Percentiles rank a stretch among this genome's conserved stretches.
Evolutionary conservation across 2,888 invertebrate genomes (phyloP).

Genomic region (Nemotelus pantherinus): DNA sequence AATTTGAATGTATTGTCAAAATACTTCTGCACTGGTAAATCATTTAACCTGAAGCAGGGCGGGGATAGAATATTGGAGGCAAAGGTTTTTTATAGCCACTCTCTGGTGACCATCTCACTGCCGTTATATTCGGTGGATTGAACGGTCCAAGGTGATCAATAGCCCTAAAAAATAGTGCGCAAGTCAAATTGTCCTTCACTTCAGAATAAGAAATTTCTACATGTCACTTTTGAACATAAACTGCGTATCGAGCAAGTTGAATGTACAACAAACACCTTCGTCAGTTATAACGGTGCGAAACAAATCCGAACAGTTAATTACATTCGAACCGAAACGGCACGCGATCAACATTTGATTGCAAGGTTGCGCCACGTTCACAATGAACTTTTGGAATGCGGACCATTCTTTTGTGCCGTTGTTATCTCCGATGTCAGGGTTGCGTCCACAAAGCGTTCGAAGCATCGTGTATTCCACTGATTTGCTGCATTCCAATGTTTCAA

Average conservation of each 20-base stretch:
- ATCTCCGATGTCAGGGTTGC: slow-evolving; percentile 12
- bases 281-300: slow-evolving; percentile 84
- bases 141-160: slow-evolving; percentile 18
- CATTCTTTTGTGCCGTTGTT: slow-evolving; percentile 32
- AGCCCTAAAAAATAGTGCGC: not conserved
- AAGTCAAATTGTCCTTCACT: not conserved
- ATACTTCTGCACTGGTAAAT: not conserved
- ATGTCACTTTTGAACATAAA: slow-evolving; percentile 78
- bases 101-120: slow-evolving; percentile 81
- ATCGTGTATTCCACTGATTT: slow-evolving; percentile 58
- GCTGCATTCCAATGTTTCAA: not conserved
- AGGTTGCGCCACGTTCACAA: slow-evolving; percentile 77
- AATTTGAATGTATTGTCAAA: not conserved
- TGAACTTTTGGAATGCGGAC: slow-evolving; percentile 50
- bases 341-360: slow-evolving; percentile 77
- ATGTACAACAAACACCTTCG: slow-evolving; percentile 86
- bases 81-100: slow-evolving; percentile 71
- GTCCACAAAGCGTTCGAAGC: slow-evolving; percentile 56
- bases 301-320: slow-evolving; percentile 72
- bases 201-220: slow-evolving; percentile 56
- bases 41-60: not conserved
- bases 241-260: slow-evolving; percentile 78
- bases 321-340: slow-evolving; percentile 75
- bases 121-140: slow-evolving; percentile 32
- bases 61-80: slow-evolving; percentile 57